Evolutionary conservation across 2,113 vertebrate species (phyloP), one percentile per base, ranked within the genome.

Genomic region (Centrocercus urophasianus): DNA sequence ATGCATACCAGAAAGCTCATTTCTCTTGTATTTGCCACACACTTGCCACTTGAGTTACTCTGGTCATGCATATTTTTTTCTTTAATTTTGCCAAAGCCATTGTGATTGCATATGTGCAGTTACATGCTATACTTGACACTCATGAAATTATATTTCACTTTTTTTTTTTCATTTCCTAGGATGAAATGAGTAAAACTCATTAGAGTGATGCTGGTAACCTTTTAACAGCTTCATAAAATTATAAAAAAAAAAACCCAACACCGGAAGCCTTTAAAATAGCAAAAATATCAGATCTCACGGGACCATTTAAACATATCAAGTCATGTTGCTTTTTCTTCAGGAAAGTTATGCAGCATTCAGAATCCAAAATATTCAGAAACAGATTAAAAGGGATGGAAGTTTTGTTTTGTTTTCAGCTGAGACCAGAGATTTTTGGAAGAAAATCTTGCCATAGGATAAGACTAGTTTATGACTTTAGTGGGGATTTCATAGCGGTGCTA

Each of bases 101-200:
- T 75, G 50, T 85, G 38, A 66, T 43, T 64, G 63, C 32, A 42
- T 73, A 64, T 43, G 6, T 90, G 42, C 59, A 72, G 54, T 66
- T 88, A 54, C 57, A 61, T 65, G 38, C 20, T 77, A 32, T 54
- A 82, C 48, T 92, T 89, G 86, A 86, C 59, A 71, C 27, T 90
- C 13, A 11, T 71, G 38, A 95, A 89, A 88, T 87, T 66, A 75
- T 42, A 43, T 28, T 59, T 86, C 40, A 61, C n/a, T 10, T 75
- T 90, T 65, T 90, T 65, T 65, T 84, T 92, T 92, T 86, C 45
- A 60, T 65, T 87, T 86, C 34, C 19, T 75, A 52, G 47, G 50
- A 82, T 81, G 95, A 87, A 48, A 65, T 91, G 61, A 93, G 95
- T 94, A 81, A 89, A 82, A 30, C 73, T 95, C 66, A 86, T 92